Evolutionary conservation across 2,797 vertebrate species (phyloP).

Genomic region (Xiphophorus birchmanni): DNA sequence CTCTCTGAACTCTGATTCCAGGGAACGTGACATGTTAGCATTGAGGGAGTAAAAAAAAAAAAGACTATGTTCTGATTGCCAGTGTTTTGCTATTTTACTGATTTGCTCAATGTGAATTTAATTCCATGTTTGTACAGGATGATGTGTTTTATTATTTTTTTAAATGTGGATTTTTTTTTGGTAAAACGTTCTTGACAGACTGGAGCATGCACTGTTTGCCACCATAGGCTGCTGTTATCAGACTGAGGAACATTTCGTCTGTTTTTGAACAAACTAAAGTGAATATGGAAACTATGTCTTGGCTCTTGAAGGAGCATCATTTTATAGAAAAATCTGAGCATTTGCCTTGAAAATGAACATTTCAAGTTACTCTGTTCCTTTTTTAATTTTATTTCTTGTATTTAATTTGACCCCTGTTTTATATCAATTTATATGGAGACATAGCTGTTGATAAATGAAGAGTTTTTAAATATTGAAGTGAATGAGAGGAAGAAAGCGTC

Average conservation of each 20-base stretch:
- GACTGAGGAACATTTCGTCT: conserved; percentile 45
- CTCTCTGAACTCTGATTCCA: background rate
- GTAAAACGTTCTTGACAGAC: conserved; percentile 46
- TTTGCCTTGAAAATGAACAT: conserved; percentile 62
- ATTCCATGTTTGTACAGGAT: conserved; percentile 77
- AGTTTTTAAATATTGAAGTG: conserved; percentile 53
- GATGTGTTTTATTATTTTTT: conserved; percentile 56
- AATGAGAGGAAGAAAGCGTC: conserved; percentile 20
- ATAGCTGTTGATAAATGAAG: conserved; percentile 68
- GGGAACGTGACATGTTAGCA: conserved; percentile 12
- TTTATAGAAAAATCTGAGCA: conserved; percentile 59
- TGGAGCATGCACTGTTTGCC: conserved; percentile 65
- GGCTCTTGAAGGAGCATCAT: conserved; percentile 32
- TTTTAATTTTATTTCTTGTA: conserved; percentile 60
- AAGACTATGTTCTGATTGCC: conserved; percentile 10
- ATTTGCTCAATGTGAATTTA: conserved; percentile 70
- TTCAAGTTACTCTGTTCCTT: conserved; percentile 48
- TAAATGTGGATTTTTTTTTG: conserved; percentile 64
- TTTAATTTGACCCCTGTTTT: conserved; percentile 80
- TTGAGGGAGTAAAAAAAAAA: background rate
- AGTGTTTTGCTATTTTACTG: conserved; percentile 30
- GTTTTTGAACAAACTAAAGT: conserved; percentile 39
- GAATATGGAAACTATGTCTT: conserved; percentile 36
- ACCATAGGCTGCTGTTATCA: conserved; percentile 47
- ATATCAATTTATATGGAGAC: conserved; percentile 82